Conservation (phyloP, 2,113 vertebrate genomes). For the Procavia capensis region DNA sequence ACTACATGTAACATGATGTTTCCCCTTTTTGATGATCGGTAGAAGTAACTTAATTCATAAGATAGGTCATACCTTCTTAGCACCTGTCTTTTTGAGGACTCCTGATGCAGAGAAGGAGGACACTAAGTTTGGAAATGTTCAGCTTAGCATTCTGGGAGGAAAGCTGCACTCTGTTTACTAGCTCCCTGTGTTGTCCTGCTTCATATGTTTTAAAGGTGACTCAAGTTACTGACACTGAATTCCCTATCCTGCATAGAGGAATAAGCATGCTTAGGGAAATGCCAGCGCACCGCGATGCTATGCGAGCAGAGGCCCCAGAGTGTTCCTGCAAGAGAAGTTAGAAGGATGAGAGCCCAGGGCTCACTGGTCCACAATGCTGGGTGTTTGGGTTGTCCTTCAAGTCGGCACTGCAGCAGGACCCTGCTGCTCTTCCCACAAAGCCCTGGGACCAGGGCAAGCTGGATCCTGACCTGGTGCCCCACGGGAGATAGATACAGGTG, state of each 20-base stretch:
- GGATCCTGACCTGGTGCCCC: background rate
- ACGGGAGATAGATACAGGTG: background rate
- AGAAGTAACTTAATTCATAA: background rate
- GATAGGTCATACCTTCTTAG: background rate
- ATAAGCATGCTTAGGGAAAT: background rate
- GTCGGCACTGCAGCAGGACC: background rate
- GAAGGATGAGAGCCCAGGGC: background rate
- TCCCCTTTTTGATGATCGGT: background rate
- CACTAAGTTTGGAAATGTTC: background rate
- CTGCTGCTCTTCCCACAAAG: background rate
- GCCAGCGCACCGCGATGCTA: background rate
- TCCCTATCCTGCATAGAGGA: background rate
- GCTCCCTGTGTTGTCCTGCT: background rate
- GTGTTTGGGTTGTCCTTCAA: background rate
- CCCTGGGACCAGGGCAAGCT: background rate
- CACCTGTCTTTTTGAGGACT: background rate
- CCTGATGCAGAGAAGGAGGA: background rate
- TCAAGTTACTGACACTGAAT: background rate
- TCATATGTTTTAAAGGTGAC: background rate
- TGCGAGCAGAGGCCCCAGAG: background rate
- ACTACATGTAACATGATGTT: background rate
- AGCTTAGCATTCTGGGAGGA: background rate
- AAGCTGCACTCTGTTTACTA: background rate
- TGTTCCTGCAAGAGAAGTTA: background rate
- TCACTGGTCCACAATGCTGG: background rate